These are phyloP conservation scores for Petrocephalus zakoni DNA, from an alignment of 2,113 vertebrate species.

Conservation along the genomic window DNA sequence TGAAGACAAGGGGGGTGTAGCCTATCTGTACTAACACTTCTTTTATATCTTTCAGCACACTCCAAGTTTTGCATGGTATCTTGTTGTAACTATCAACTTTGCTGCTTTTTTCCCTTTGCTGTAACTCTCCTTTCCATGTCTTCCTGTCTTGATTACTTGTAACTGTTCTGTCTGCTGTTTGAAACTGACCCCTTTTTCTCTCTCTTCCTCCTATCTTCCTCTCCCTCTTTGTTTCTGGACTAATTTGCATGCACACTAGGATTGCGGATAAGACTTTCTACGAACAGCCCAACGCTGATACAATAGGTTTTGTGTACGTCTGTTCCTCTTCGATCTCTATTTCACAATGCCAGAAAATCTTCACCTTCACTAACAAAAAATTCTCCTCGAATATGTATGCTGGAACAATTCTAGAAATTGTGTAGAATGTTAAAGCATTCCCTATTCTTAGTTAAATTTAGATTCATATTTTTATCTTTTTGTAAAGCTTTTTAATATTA, in stretches of 20 bases:
- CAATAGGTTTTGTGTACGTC: conserved; percentile 98
- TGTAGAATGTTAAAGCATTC: not conserved
- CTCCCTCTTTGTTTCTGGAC: conserved; percentile 50
- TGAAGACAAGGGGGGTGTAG: not conserved
- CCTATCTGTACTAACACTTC: conserved; percentile 39
- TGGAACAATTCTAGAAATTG: not conserved
- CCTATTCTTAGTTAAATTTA: not conserved
- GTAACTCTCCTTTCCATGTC: conserved; percentile 32
- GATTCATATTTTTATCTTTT: not conserved
- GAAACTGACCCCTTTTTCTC: conserved; percentile 70
- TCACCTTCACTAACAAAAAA: not conserved
- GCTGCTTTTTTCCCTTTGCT: not conserved
- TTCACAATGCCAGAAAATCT: conserved; percentile 41
- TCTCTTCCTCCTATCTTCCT: conserved; percentile 56
- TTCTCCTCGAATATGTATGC: conserved; percentile 19
- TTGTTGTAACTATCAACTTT: conserved; percentile 44
- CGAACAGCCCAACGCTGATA: conserved; percentile 96
- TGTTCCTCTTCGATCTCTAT: conserved; percentile 33
- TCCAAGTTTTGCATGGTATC: conserved; percentile 64
- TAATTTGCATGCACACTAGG: conserved; percentile 68
- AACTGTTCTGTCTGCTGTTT: conserved; percentile 33
- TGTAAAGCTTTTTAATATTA: not conserved
- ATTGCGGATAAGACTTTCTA: conserved; percentile 99
- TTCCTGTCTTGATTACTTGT: conserved; percentile 33
- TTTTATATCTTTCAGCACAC: conserved; percentile 62